Conservation (phyloP, 2,113 vertebrate genomes). For the Chionis minor region DNA sequence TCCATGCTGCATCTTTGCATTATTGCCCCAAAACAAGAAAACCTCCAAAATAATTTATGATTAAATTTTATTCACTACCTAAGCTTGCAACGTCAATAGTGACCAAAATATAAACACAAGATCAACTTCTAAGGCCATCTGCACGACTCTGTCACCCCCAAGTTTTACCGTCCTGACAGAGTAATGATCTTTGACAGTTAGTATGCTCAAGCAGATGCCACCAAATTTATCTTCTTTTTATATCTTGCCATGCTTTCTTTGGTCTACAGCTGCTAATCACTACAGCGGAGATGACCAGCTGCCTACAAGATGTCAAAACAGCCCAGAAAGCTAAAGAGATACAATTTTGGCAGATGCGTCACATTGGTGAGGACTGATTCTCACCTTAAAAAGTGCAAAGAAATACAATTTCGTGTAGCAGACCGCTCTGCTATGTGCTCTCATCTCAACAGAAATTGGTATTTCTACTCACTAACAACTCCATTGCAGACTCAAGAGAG, state of each 20-base stretch:
- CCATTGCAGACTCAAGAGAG: not conserved
- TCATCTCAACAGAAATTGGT: not conserved
- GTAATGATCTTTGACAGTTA: not conserved
- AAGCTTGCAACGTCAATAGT: not conserved
- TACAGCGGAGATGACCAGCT: not conserved
- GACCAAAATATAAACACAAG: not conserved
- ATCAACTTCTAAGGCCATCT: not conserved
- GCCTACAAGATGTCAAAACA: not conserved
- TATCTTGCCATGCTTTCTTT: not conserved
- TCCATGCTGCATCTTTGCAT: not conserved
- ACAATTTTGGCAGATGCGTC: not conserved
- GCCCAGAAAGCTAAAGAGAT: not conserved
- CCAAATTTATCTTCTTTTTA: not conserved
- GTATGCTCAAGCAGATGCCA: not conserved
- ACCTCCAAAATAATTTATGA: not conserved
- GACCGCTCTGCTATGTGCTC: not conserved
- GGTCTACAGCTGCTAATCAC: not conserved
- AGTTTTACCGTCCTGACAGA: not conserved
- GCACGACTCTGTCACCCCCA: not conserved
- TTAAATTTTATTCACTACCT: not conserved
- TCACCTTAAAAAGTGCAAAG: not conserved
- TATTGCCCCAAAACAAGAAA: not conserved
- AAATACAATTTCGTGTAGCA: not conserved
- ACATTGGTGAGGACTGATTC: not conserved
- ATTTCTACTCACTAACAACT: not conserved